Base-by-base conservation (phyloP, 1,140 invertebrate genomes). In the Scaptomyza montana region DNA sequence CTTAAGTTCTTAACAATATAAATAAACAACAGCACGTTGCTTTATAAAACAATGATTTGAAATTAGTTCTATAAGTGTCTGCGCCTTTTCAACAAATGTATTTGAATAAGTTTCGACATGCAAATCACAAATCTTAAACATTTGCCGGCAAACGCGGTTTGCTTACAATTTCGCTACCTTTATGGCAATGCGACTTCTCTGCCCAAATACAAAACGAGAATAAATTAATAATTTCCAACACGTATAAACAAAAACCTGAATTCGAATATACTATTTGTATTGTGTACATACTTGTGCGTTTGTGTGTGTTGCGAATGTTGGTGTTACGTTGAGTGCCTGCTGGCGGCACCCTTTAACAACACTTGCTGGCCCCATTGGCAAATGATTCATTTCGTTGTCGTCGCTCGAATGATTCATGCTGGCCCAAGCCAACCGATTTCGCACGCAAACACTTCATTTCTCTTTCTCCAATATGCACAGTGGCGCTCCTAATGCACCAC, bases 171-270 rank as follows among this genome's bases (percentile, higher is more conserved):
- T 74, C 19, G 30, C 28, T 7, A 39, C 25, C 10, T n/a, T 69
- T 46, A 28, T 16, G 45, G 50, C 64, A 49, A 30, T 13, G 16
- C 49, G 12, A 19, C 53, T 6, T 9, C 30, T 13, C 16, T 39
- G 41, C 36, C 60, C 45, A 60, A 74, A 66, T 66, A 57, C 51
- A 63, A 71, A 54, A 64, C 56, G 65, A 56, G 19, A 67, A 84
- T 70, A 69, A 77, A 84, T 84, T 84, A 73, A 62, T 74, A 79
- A 79, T 84, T 84, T 74, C 45, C 64, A 64, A 74, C 80, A 85
- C 80, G 78, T 81, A 78, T 70, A 49, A 39, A 57, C 10, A 66
- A 61, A 55, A 62, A 51, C 39, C 36, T 53, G 49, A 60, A 68
- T 68, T 56, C 43, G 39, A 21, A n/a, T 43, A 43, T 43, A 16